A percentile compares a stretch with the other conserved stretches of the same genome.
Evolutionary conservation across 2,797 vertebrate genomes (phyloP).

Genomic region (Arrhamphus sclerolepis): DNA sequence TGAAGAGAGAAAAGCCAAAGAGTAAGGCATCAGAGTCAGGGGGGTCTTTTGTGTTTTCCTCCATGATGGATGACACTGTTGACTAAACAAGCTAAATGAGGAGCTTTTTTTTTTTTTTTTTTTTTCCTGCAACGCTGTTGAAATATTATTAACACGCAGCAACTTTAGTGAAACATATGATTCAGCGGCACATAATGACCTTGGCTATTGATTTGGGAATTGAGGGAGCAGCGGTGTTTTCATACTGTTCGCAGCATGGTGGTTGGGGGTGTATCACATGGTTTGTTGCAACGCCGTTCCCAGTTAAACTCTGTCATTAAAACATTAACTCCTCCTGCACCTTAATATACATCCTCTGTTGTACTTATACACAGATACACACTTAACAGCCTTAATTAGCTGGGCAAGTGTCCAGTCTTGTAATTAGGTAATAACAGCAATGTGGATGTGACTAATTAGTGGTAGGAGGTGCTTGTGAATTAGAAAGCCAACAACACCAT

Average conservation of each 20-base stretch:
- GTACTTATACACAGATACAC: slow-evolving; percentile 32
- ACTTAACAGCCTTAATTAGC: slow-evolving; percentile 89
- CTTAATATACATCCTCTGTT: slow-evolving; percentile 37
- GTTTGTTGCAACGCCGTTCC: slow-evolving; percentile 55
- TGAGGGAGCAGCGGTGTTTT: slow-evolving; percentile 38
- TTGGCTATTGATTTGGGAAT: slow-evolving; percentile 75
- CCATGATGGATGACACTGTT: slow-evolving; percentile 76
- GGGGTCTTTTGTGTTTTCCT: slow-evolving; percentile 68
- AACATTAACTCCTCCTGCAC: slow-evolving; percentile 59
- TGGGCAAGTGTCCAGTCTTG: slow-evolving; percentile 94
- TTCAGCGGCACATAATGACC: slow-evolving; percentile 76
- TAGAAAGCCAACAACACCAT: slow-evolving; percentile 89
- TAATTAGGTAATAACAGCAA: slow-evolving; percentile 98
- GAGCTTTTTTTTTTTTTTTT: slow-evolving; percentile 69
- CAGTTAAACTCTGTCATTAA: slow-evolving; percentile 64
- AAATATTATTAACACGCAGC: slow-evolving; percentile 78
- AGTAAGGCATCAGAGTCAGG: slow-evolving; percentile 50
- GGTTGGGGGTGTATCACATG: slow-evolving; percentile 23
- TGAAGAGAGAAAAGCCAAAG: slow-evolving; percentile 32
- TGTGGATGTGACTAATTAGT: slow-evolving; percentile 94
- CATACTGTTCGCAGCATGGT: slow-evolving; percentile 18
- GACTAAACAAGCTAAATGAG: slow-evolving; percentile 76
- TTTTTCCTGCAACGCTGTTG: slow-evolving; percentile 74
- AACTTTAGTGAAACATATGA: slow-evolving; percentile 76
- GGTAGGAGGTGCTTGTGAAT: slow-evolving; percentile 92